phyloP scores from a whole-genome alignment of 2,888 invertebrate genomes.

The Apamea epomidion region DNA sequence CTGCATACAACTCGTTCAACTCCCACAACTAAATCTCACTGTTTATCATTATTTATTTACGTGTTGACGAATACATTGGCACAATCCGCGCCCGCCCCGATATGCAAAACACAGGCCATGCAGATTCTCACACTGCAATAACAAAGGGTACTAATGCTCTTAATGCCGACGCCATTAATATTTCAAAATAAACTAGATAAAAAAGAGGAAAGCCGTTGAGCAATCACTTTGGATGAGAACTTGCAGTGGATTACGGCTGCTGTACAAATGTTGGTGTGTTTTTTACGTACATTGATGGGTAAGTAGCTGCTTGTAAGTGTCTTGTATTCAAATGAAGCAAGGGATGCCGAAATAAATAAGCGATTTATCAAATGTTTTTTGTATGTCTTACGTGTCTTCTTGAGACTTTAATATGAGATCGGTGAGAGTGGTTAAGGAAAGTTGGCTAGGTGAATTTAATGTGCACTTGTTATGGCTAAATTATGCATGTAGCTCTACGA shows the following conservation, averaged over 20 bases:
- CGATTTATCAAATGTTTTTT: constrained; percentile 16
- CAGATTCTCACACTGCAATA: constrained; percentile 85
- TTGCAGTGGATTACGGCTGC: constrained; percentile 63
- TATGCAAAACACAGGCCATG: constrained; percentile 82
- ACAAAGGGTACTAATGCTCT: constrained; percentile 88
- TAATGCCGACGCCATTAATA: constrained; percentile 89
- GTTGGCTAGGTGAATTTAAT: not conserved
- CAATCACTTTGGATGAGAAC: constrained; percentile 69
- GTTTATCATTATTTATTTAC: constrained; percentile 89
- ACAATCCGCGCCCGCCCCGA: constrained; percentile 82
- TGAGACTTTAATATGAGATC: constrained; percentile 15
- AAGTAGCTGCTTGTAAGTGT: constrained; percentile 6
- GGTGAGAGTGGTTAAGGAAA: not conserved
- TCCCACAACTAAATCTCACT: constrained; percentile 64
- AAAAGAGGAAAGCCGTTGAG: constrained; percentile 78
- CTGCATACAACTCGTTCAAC: constrained; percentile 20
- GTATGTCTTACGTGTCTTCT: constrained; percentile 12
- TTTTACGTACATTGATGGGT: constrained; percentile 20
- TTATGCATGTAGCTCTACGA: not conserved
- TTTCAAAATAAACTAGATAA: constrained; percentile 88
- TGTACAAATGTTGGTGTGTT: constrained; percentile 38
- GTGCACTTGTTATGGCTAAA: not conserved
- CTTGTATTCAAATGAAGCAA: constrained; percentile 43
- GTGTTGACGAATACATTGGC: constrained; percentile 86
- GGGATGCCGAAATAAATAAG: constrained; percentile 1